Percentiles rank a stretch among this genome's conserved stretches.
Evolutionary conservation across 1,140 invertebrate species (phyloP).

Genomic region (Octopus sinensis): DNA sequence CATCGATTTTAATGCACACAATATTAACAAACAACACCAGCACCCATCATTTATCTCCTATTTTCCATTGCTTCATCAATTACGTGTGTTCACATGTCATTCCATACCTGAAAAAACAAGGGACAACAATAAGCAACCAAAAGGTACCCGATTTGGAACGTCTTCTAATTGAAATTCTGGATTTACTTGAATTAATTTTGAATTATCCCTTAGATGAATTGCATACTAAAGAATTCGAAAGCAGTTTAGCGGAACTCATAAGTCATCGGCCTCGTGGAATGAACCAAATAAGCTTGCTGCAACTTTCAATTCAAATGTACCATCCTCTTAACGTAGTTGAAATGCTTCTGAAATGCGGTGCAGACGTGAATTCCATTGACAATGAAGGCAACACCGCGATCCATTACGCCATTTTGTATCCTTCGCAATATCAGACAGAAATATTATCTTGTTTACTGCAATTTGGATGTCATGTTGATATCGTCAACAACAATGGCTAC

Average conservation of each 20-base stretch:
- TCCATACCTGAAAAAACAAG: neutral
- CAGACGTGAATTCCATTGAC: neutral
- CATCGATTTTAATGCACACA: neutral
- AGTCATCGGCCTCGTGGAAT: neutral
- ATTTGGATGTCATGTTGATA: neutral
- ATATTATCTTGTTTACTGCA: neutral
- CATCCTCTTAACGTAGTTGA: neutral
- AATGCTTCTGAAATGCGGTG: neutral
- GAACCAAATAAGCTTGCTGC: neutral
- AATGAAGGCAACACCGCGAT: neutral
- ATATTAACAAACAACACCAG: neutral
- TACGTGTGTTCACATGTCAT: neutral
- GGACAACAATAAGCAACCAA: neutral
- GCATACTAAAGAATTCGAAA: neutral
- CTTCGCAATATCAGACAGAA: neutral
- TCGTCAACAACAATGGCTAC: neutral
- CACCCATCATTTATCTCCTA: neutral
- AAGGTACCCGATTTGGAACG: neutral
- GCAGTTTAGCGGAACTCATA: neutral
- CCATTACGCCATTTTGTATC: neutral
- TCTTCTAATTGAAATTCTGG: neutral
- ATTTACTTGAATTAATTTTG: neutral
- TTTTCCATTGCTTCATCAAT: neutral
- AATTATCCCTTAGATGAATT: neutral
- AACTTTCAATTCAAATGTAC: neutral